A percentile compares a stretch with the other conserved stretches of the same genome.
These are phyloP conservation scores for Tiliqua scincoides DNA, from an alignment of 2,113 vertebrate genomes.

Conservation along the genomic window DNA sequence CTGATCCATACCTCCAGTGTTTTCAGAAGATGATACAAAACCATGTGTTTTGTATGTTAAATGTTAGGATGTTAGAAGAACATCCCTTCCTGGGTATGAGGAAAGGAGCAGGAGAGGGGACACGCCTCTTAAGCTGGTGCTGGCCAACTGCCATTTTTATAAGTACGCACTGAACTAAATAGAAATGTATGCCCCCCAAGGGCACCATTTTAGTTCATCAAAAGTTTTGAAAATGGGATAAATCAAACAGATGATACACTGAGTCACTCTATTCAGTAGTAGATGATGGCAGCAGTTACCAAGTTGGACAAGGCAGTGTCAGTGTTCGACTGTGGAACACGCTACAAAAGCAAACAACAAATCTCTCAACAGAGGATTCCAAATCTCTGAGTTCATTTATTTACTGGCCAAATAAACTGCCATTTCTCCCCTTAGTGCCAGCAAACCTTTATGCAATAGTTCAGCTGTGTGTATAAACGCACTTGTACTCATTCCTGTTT, in stretches of 20 bases:
- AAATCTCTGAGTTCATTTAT: not conserved
- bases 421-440: not conserved
- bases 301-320: not conserved
- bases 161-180: too few relatives aligned
- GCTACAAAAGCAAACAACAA: not conserved
- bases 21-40: too few relatives aligned
- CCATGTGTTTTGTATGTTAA: too few relatives aligned
- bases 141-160: too few relatives aligned
- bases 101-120: too few relatives aligned
- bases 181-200: too few relatives aligned
- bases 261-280: not conserved
- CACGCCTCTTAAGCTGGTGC: too few relatives aligned
- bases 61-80: too few relatives aligned
- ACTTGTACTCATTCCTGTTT: slow-evolving; percentile 47
- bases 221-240: not conserved
- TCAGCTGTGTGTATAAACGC: not conserved
- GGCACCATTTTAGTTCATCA: too few relatives aligned
- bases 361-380: not conserved
- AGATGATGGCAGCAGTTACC: not conserved
- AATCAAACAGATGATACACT: not conserved
- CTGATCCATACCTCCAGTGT: too few relatives aligned
- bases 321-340: not conserved
- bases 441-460: slow-evolving; percentile 9
- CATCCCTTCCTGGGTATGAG: too few relatives aligned
- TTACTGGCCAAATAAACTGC: not conserved